phyloP scores from a whole-genome alignment of 2,888 invertebrate genomes.

The Meta bourneti region DNA sequence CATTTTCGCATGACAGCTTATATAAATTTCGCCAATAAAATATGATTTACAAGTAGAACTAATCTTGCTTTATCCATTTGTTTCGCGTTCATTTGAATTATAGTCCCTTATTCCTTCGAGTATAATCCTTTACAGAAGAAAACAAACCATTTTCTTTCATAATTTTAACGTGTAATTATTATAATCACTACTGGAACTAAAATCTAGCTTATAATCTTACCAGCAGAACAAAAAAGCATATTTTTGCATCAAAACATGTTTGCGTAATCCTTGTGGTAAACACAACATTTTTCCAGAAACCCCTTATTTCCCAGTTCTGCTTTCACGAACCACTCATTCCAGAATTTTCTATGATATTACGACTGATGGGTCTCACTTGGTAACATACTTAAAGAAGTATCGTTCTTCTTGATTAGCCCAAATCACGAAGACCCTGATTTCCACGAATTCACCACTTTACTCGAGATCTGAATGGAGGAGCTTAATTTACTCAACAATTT shows the following conservation, averaged over 20 bases:
- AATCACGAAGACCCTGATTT: not conserved
- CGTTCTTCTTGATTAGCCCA: not conserved
- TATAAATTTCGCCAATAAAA: too few relatives aligned
- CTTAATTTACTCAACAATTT: too few relatives aligned
- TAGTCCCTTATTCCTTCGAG: not conserved
- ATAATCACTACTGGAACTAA: not conserved
- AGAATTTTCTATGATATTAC: not conserved
- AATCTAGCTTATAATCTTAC: not conserved
- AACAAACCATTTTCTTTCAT: not conserved
- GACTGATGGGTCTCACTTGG: not conserved
- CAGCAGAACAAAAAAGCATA: not conserved
- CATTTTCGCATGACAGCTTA: too few relatives aligned
- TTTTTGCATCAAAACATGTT: not conserved
- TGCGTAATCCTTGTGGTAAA: not conserved
- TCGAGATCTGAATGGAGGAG: too few relatives aligned
- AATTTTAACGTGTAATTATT: not conserved
- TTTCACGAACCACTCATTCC: not conserved
- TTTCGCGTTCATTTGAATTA: not conserved
- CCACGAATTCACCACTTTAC: too few relatives aligned
- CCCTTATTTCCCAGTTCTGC: not conserved
- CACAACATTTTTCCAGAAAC: not conserved
- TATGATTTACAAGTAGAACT: too few relatives aligned
- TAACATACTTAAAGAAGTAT: not conserved
- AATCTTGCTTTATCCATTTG: not conserved
- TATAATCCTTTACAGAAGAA: not conserved